Evolutionary conservation across 2,888 invertebrate species (phyloP).

Genomic region (Acanthosepion esculentum): DNA sequence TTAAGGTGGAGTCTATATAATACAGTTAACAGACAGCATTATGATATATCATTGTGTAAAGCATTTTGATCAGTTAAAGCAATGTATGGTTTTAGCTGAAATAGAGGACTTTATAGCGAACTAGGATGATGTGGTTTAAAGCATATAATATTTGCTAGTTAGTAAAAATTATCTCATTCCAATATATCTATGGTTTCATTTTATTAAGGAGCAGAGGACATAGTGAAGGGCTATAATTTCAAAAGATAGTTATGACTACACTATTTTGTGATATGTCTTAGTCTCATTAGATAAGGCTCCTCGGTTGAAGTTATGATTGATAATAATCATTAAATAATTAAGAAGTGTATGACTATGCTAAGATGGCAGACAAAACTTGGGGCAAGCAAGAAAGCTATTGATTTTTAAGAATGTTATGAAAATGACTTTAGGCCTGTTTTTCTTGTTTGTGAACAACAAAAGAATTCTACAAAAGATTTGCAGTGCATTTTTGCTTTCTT

Average conservation of each 20-base stretch:
- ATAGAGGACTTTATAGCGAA: too few relatives aligned
- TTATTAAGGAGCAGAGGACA: too few relatives aligned
- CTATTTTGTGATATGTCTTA: background rate
- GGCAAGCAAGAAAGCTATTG: background rate
- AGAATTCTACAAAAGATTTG: constrained; percentile 20
- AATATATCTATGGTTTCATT: too few relatives aligned
- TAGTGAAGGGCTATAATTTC: background rate
- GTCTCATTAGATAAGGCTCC: background rate
- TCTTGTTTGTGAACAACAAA: background rate
- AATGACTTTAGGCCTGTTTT: background rate
- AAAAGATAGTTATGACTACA: background rate
- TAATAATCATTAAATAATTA: background rate
- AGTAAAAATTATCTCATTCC: too few relatives aligned
- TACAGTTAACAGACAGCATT: too few relatives aligned
- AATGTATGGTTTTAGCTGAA: too few relatives aligned
- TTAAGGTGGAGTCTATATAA: too few relatives aligned
- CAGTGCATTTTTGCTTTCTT: background rate
- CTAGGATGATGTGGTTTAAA: too few relatives aligned
- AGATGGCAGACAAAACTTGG: background rate
- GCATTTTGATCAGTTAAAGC: too few relatives aligned
- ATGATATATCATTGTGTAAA: too few relatives aligned
- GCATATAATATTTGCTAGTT: too few relatives aligned
- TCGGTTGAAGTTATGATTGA: background rate
- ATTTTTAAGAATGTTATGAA: background rate
- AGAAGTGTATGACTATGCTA: background rate